phyloP scores from a whole-genome alignment of 2,113 vertebrate species.

The Nothoprocta perdicaria region DNA sequence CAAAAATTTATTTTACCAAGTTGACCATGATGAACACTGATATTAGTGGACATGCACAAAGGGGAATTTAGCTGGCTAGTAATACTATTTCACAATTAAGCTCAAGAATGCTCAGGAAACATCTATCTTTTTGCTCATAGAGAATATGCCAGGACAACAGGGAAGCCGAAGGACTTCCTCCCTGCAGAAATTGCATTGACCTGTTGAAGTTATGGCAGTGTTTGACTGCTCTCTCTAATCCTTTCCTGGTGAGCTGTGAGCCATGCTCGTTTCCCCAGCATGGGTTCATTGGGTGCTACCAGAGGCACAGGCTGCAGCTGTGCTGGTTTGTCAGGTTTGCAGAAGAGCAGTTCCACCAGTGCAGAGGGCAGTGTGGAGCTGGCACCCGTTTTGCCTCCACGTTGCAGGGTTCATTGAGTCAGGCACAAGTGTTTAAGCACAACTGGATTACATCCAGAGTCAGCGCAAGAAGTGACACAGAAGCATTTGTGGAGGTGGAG shows the following conservation, averaged over 20 bases:
- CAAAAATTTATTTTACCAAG: background rate
- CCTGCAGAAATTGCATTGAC: background rate
- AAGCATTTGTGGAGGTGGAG: background rate
- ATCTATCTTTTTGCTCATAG: background rate
- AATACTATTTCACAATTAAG: background rate
- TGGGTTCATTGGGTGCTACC: background rate
- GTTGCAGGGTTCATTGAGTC: background rate
- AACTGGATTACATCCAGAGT: background rate
- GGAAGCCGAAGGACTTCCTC: background rate
- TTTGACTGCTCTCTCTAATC: background rate
- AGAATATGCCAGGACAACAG: background rate
- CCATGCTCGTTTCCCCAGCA: fast-evolving
- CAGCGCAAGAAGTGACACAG: background rate
- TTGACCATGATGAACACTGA: background rate
- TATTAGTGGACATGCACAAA: background rate
- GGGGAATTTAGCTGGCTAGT: background rate
- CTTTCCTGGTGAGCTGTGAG: background rate
- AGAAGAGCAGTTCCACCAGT: fast-evolving
- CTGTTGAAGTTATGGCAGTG: background rate
- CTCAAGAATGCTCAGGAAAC: background rate
- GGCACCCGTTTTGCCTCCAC: background rate
- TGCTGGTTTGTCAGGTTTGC: background rate
- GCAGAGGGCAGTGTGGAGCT: fast-evolving
- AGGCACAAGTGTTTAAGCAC: background rate
- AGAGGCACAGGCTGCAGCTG: background rate